A percentile compares a stretch with the other conserved stretches of the same genome.
These are phyloP conservation scores for Drosophila sordidula DNA, from an alignment of 2,888 invertebrate species.

Conservation along the genomic window DNA sequence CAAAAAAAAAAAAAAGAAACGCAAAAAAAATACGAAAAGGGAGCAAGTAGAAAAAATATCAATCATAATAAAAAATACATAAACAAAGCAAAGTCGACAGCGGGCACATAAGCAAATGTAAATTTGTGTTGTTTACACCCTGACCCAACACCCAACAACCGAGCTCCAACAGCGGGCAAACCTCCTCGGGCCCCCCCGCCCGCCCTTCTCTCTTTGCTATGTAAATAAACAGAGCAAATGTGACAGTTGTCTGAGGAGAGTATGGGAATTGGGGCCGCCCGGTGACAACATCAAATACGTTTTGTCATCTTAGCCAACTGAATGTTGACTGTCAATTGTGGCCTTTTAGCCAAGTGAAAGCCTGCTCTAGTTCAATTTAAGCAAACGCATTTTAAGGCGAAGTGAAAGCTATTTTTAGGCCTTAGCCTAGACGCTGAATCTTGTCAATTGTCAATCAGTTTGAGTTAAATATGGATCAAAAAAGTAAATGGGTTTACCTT, in stretches of 20 bases:
- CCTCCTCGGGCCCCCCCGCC: background rate
- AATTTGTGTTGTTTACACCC: conserved; percentile 49
- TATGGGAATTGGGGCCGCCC: conserved; percentile 21
- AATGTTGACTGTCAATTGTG: conserved; percentile 51
- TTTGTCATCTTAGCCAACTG: conserved; percentile 59
- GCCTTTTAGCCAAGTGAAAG: conserved; percentile 48
- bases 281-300: conserved; percentile 60
- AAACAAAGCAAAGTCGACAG: conserved; percentile 66
- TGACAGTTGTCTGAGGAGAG: conserved; percentile 55
- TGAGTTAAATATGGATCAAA: background rate
- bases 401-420: conserved; percentile 5
- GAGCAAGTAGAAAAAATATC: conserved; percentile 58
- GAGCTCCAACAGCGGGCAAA: background rate
- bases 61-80: conserved; percentile 73
- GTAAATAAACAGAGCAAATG: conserved; percentile 60
- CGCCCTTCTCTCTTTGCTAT: background rate
- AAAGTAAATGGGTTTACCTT: too few relatives aligned
- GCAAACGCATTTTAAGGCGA: conserved; percentile 7
- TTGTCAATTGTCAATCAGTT: background rate
- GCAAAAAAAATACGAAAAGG: conserved; percentile 8
- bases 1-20: background rate
- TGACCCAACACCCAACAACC: conserved; percentile 1
- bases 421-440: conserved; percentile 1
- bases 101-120: conserved; percentile 65
- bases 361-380: conserved; percentile 25